Evolutionary conservation across 2,797 vertebrate species (phyloP).

Genomic region (Ceryle rudis): DNA sequence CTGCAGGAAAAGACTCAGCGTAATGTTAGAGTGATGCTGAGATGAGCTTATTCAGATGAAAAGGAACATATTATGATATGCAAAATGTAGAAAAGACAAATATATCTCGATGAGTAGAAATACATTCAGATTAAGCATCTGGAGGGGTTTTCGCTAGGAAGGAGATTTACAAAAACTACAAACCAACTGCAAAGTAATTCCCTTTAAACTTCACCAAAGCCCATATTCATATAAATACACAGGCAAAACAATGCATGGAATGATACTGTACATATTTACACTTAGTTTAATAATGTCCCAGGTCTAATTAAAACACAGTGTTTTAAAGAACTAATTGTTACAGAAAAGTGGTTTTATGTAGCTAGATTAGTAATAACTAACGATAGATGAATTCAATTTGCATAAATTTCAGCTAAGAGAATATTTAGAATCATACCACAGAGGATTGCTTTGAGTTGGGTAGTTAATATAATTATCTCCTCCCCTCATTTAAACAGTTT

Average conservation of each 20-base stretch:
- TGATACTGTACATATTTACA: slow-evolving; percentile 61
- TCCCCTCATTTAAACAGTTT: slow-evolving; percentile 88
- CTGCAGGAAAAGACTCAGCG: background rate
- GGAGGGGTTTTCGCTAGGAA: background rate
- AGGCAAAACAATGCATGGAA: slow-evolving; percentile 28
- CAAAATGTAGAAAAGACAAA: background rate
- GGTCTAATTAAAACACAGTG: slow-evolving; percentile 90
- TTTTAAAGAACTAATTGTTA: slow-evolving; percentile 94
- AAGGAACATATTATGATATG: background rate
- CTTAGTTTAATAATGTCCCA: slow-evolving; percentile 79
- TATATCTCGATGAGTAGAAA: background rate
- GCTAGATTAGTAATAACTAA: slow-evolving; percentile 91
- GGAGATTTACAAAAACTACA: background rate
- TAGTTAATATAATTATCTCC: slow-evolving; percentile 96
- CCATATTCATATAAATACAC: slow-evolving; percentile 31
- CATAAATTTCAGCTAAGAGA: slow-evolving; percentile 95
- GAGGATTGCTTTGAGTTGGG: slow-evolving; percentile 96
- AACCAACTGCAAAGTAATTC: background rate
- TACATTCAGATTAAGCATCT: background rate
- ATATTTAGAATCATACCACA: slow-evolving; percentile 91
- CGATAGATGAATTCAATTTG: slow-evolving; percentile 96
- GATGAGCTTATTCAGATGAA: background rate
- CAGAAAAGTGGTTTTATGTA: slow-evolving; percentile 89
- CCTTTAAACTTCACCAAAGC: background rate
- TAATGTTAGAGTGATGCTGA: background rate